Conservation (phyloP, 2,113 vertebrate genomes). For the Pteropus alecto region DNA sequence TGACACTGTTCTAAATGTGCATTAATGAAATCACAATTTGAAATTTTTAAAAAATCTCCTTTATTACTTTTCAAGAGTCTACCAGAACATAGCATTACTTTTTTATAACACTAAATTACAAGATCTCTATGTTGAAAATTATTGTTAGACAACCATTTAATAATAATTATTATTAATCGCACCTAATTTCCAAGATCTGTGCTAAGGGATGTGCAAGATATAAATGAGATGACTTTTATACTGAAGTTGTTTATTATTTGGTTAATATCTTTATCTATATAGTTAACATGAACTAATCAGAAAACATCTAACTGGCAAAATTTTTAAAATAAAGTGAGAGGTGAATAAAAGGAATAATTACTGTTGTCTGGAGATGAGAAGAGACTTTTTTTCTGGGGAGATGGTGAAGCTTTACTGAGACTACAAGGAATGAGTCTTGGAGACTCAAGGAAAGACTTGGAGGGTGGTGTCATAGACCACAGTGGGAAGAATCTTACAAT, state of each 20-base stretch:
- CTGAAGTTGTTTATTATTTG: background rate
- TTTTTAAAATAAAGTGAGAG: background rate
- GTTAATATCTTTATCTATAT: background rate
- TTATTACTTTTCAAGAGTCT: background rate
- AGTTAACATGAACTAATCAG: background rate
- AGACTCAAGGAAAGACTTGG: background rate
- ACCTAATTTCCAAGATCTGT: background rate
- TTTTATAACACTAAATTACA: background rate
- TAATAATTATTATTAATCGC: background rate
- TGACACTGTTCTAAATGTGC: background rate
- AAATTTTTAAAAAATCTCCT: background rate
- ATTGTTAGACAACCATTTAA: background rate
- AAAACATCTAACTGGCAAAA: background rate
- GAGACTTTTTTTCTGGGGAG: background rate
- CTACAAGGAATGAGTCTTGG: background rate
- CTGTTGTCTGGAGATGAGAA: background rate
- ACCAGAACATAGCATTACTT: background rate
- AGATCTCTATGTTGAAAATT: background rate
- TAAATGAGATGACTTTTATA: background rate
- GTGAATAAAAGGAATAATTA: background rate
- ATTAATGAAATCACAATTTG: background rate
- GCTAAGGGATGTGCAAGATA: background rate
- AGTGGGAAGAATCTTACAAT: background rate
- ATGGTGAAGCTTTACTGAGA: background rate
- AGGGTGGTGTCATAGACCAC: background rate